phyloP scores from a whole-genome alignment of 2,113 vertebrate genomes.

The Psettodes erumei region DNA sequence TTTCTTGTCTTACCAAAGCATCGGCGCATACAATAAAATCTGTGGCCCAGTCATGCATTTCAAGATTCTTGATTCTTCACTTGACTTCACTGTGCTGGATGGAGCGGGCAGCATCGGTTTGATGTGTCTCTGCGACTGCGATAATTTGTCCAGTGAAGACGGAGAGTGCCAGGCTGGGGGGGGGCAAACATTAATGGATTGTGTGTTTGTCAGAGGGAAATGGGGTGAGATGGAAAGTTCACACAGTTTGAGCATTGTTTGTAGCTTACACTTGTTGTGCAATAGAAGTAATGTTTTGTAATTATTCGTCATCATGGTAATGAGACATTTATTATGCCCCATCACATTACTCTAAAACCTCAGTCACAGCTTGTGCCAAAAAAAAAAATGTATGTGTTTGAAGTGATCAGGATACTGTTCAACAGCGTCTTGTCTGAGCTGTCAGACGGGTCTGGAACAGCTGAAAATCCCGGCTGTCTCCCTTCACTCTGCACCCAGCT shows the following conservation, averaged over 20 bases:
- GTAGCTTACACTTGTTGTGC: neutral
- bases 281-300: neutral
- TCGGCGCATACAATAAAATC: neutral
- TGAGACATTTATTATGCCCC: neutral
- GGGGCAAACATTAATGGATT: neutral
- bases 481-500: conserved; percentile 1
- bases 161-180: neutral
- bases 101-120: neutral
- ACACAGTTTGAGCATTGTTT: neutral
- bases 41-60: neutral
- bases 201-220: neutral
- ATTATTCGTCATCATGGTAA: neutral
- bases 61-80: neutral
- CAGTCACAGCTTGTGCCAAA: neutral
- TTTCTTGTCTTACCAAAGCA: neutral
- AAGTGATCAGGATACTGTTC: conserved; percentile 7
- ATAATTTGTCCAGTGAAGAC: conserved; percentile 3
- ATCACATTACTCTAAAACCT: neutral
- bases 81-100: conserved; percentile 1
- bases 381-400: conserved; percentile 5
- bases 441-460: conserved; percentile 6
- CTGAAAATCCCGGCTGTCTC: conserved; percentile 1
- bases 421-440: neutral
- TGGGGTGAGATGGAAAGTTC: neutral
- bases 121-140: neutral